Percentiles rank a stretch among this genome's conserved stretches.
Evolutionary conservation across 2,888 invertebrate genomes (phyloP).

Genomic region (Pyrocoelia pectoralis): DNA sequence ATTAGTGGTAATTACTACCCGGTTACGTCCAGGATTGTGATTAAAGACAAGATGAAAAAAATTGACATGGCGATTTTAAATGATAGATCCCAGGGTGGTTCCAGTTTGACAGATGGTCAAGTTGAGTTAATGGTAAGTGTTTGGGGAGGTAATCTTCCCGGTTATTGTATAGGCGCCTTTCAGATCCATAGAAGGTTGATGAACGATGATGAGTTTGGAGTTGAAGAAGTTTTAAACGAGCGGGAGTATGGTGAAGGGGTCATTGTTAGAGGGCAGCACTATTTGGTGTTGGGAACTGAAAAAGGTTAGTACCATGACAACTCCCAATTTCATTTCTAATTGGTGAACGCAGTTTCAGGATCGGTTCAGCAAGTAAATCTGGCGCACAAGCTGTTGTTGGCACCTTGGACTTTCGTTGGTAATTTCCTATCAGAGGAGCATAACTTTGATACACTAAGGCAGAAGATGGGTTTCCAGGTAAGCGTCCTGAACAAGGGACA

Average conservation of each 20-base stretch:
- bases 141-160: no score
- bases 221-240: slow-evolving; percentile 76
- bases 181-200: slow-evolving; percentile 73
- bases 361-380: slow-evolving; percentile 59
- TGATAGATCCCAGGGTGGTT: slow-evolving; percentile 81
- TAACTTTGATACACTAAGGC: slow-evolving; percentile 54
- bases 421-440: slow-evolving; percentile 55
- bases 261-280: slow-evolving; percentile 65
- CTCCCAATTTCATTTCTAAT: background rate
- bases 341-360: slow-evolving; percentile 42
- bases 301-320: background rate
- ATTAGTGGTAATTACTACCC: slow-evolving; percentile 92
- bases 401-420: slow-evolving; percentile 68
- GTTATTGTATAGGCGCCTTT: slow-evolving; percentile 5
- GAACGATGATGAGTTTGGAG: slow-evolving; percentile 75
- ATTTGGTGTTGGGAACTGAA: slow-evolving; percentile 48
- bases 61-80: slow-evolving; percentile 65
- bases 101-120: slow-evolving; percentile 74
- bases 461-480: slow-evolving; percentile 53
- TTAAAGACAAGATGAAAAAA: slow-evolving; percentile 62
- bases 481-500: slow-evolving; percentile 9
- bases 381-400: slow-evolving; percentile 64
- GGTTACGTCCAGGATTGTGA: slow-evolving; percentile 79
- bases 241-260: slow-evolving; percentile 64
- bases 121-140: slow-evolving; percentile 78